Base-by-base conservation (phyloP, 2,888 invertebrate genomes). In the Pyralis farinalis region DNA sequence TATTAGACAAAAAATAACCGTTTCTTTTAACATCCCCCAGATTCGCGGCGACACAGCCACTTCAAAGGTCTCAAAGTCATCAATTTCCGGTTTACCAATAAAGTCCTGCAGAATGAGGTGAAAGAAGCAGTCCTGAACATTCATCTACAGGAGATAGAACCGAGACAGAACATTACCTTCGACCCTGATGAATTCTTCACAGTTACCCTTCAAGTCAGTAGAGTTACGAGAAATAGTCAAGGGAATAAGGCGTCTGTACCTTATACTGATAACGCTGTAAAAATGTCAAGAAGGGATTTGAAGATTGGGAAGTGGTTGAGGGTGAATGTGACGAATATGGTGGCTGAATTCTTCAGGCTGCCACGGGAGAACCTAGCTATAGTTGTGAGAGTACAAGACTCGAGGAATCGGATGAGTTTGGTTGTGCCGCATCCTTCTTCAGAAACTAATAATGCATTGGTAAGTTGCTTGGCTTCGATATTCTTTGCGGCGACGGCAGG, bases 361-460 rank as follows among this genome's bases (percentile, higher is more conserved):
- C 93, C 94, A 1, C 87, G 93, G 42, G 93, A 94, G 58, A 94
- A 94, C 68, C 91, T 94, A 58, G 96, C 95, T 29, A 92, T 97
- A 58, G 91, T 95, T 12, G 91, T 97, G 53, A 94, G 94, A 75
- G 92, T 91, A 53, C 90, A 91, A 64, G 92, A 90, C 71, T 90
- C 90, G 49, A 92, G 82, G 79, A 82, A 75, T 72, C 91, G 91
- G 66, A 90, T 91, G 71, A 91, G 90, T 53, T 87, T 93, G 55
- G 91, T 93, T 33, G 93, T 94, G 55, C 94, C 93, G n/a, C 93
- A 93, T 71, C 91, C 91, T 35, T 93, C 74, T 73, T 90, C 87
- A 58, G 91, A 87, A 72, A 85, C 82, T 64, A 87, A 86, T 67
- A 78, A 80, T 62, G 80, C 83, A 63, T 74, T 86, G 80, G 89